phyloP scores from a whole-genome alignment of 2,888 invertebrate species.

The Sturmia bella region DNA sequence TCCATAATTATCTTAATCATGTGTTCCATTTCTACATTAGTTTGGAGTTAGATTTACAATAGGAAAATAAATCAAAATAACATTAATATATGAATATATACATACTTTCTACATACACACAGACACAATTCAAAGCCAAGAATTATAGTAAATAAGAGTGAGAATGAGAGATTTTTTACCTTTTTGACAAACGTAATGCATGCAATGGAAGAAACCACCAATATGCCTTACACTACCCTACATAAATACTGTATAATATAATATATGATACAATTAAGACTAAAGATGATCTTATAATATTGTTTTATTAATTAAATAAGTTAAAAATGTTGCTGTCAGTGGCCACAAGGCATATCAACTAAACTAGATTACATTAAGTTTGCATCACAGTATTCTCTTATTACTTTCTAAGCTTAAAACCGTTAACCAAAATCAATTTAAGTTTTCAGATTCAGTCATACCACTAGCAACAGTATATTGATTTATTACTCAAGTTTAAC shows the following conservation, averaged over 20 bases:
- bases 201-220: constrained; percentile 7
- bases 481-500: too few relatives aligned
- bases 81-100: neutral
- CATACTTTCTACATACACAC: neutral
- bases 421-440: too few relatives aligned
- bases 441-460: too few relatives aligned
- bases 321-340: neutral
- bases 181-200: neutral
- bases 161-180: constrained; percentile 24
- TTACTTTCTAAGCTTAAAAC: too few relatives aligned
- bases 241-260: constrained; percentile 5
- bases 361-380: too few relatives aligned
- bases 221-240: constrained; percentile 23
- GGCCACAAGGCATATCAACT: neutral
- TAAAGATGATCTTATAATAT: constrained; percentile 52
- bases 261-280: constrained; percentile 41
- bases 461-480: too few relatives aligned
- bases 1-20: constrained; percentile 35
- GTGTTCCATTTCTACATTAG: constrained; percentile 25
- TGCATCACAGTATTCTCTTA: too few relatives aligned
- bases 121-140: neutral
- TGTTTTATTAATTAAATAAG: neutral
- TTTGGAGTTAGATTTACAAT: constrained; percentile 45
- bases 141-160: neutral
- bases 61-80: constrained; percentile 16